These are phyloP conservation scores for Xiphophorus birchmanni DNA, from an alignment of 2,797 vertebrate genomes.

Conservation along the genomic window DNA sequence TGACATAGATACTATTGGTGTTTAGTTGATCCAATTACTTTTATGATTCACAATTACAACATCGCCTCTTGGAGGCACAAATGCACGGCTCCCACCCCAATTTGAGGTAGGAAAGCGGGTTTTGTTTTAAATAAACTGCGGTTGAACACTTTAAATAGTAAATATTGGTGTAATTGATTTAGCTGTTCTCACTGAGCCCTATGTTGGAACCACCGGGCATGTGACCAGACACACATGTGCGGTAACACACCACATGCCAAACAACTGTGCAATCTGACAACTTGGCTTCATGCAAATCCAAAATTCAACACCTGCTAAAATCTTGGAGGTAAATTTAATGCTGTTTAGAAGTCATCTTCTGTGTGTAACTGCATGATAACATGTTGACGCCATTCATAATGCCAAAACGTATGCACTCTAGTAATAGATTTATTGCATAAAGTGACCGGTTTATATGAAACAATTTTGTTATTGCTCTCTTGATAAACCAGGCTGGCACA, in stretches of 20 bases:
- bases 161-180: neutral
- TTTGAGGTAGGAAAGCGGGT: neutral
- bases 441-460: neutral
- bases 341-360: neutral
- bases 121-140: neutral
- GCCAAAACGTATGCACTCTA: neutral
- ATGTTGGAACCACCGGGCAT: neutral
- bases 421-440: neutral
- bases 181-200: neutral
- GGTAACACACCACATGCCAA: neutral
- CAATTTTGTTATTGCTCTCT: neutral
- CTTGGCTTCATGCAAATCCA: neutral
- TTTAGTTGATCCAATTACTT: neutral
- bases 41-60: neutral
- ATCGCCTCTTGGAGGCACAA: neutral
- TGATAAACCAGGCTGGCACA: neutral
- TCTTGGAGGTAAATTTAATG: neutral
- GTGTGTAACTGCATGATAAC: neutral
- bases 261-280: neutral
- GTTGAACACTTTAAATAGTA: neutral
- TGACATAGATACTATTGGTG: conserved; percentile 2
- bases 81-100: neutral
- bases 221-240: neutral
- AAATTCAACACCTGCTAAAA: neutral
- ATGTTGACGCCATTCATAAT: neutral